These are phyloP conservation scores for Hermodice carunculata DNA, from an alignment of 2,888 invertebrate genomes.

Conservation along the genomic window DNA sequence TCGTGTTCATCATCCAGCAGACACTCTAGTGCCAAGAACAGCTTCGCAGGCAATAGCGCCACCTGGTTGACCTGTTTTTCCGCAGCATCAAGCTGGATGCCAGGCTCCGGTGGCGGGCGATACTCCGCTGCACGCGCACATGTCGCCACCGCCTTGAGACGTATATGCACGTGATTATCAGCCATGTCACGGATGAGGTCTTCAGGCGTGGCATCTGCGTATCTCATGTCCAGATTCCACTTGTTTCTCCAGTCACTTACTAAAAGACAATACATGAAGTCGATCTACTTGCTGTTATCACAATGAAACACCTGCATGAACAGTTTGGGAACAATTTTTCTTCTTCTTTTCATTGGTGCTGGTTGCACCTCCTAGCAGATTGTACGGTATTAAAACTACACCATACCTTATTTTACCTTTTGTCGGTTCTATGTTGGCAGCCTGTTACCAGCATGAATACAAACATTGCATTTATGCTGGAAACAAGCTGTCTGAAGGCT, in stretches of 20 bases:
- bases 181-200: conserved; percentile 69
- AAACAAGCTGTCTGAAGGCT: no score
- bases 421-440: no score
- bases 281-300: no score
- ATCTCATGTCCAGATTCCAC: conserved; percentile 66
- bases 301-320: no score
- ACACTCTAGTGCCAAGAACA: conserved; percentile 64
- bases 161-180: conserved; percentile 66
- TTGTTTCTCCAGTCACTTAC: conserved; percentile 67
- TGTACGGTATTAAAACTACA: no score
- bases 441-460: no score
- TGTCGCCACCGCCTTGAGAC: conserved; percentile 64
- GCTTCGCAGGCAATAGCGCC: conserved; percentile 56
- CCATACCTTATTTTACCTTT: no score
- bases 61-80: conserved; percentile 15
- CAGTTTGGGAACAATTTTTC: no score
- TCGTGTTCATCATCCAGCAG: conserved; percentile 65
- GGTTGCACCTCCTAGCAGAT: no score
- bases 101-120: conserved; percentile 50
- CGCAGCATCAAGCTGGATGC: conserved; percentile 37
- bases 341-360: no score
- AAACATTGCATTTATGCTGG: no score
- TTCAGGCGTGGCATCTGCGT: conserved; percentile 62
- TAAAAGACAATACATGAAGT: conserved; percentile 26
- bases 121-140: conserved; percentile 65